phyloP scores from a whole-genome alignment of 2,888 invertebrate genomes.

The Notodonta dromedarius region DNA sequence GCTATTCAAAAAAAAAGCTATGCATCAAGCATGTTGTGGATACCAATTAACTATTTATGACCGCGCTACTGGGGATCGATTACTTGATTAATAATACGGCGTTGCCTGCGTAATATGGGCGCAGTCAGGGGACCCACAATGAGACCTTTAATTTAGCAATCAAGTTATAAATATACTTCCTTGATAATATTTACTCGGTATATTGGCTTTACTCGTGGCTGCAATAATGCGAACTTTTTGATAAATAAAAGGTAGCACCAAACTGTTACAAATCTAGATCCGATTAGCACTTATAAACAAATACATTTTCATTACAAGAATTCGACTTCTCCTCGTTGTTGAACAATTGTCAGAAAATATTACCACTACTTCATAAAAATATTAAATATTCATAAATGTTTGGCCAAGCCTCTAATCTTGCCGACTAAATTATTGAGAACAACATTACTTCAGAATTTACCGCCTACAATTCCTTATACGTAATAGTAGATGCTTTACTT shows the following conservation, averaged over 20 bases:
- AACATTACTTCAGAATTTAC: slow-evolving; percentile 21
- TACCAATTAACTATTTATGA: slow-evolving; percentile 29
- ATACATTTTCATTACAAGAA: no score
- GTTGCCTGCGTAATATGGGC: background rate
- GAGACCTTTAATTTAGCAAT: background rate
- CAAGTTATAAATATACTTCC: background rate
- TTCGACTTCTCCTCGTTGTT: no score
- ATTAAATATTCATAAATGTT: no score
- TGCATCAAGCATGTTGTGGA: slow-evolving; percentile 15
- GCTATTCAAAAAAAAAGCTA: slow-evolving; percentile 28
- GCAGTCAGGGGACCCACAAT: background rate
- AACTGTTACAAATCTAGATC: no score
- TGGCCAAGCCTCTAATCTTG: background rate
- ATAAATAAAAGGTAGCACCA: no score
- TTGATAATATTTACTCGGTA: no score
- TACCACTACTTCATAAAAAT: no score
- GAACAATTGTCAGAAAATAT: no score
- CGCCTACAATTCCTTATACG: slow-evolving; percentile 28
- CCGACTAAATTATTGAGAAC: background rate
- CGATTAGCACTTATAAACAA: no score
- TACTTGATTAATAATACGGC: slow-evolving; percentile 27
- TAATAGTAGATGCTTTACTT: slow-evolving; percentile 39
- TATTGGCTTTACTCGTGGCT: no score
- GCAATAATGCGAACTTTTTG: no score
- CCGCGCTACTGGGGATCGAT: slow-evolving; percentile 13